Evolutionary conservation across 1,140 invertebrate genomes (phyloP).

Genomic region (Telenomus remus): DNA sequence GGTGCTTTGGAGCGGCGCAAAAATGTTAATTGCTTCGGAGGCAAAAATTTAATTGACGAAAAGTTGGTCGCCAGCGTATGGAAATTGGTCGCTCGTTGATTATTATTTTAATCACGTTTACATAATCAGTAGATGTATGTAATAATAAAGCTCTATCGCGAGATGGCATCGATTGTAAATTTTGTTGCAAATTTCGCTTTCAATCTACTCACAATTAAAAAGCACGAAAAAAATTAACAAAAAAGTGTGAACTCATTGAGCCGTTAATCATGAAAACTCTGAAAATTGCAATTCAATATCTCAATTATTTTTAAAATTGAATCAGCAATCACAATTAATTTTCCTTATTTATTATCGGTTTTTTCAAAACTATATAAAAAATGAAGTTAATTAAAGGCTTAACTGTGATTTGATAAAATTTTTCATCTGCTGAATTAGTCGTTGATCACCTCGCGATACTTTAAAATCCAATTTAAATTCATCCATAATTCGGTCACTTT

Average conservation of each 20-base stretch:
- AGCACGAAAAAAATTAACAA: background rate
- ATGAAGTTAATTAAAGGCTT: too few relatives aligned
- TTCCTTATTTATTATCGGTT: too few relatives aligned
- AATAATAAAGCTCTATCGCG: slow-evolving; percentile 12
- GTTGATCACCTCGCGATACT: background rate
- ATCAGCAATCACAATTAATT: too few relatives aligned
- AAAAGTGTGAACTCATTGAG: too few relatives aligned
- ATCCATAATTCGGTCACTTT: slow-evolving; percentile 18
- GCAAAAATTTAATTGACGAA: slow-evolving; percentile 45
- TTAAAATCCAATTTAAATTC: slow-evolving; percentile 32
- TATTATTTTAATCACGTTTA: slow-evolving; percentile 42
- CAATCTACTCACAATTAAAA: slow-evolving; percentile 16
- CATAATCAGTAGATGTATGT: slow-evolving; percentile 20
- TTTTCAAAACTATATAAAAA: too few relatives aligned
- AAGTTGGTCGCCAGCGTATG: slow-evolving; percentile 19
- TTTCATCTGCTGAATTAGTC: slow-evolving; percentile 1
- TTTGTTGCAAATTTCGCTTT: slow-evolving; percentile 13
- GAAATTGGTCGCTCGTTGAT: slow-evolving; percentile 22
- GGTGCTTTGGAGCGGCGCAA: slow-evolving; percentile 30
- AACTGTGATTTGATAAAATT: too few relatives aligned
- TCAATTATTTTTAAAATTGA: too few relatives aligned
- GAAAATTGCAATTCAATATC: too few relatives aligned
- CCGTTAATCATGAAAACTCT: too few relatives aligned
- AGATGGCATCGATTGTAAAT: slow-evolving; percentile 21
- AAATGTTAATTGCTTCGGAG: slow-evolving; percentile 44